A percentile compares a stretch with the other conserved stretches of the same genome.
Evolutionary conservation across 1,140 invertebrate genomes (phyloP).

Genomic region (Papilio dardanus): DNA sequence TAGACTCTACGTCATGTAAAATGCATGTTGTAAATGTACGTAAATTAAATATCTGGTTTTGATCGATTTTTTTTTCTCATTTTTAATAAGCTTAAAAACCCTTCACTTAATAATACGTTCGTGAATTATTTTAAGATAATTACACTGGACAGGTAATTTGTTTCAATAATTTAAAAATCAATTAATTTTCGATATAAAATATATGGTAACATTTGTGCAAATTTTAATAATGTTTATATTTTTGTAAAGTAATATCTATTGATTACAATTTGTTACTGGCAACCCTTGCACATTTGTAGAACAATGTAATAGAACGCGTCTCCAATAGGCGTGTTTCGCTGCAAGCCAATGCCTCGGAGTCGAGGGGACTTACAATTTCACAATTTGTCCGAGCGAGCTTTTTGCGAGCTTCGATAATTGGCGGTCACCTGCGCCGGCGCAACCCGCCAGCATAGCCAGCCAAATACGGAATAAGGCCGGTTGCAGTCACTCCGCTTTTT

Average conservation of each 20-base stretch:
- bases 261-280: background rate
- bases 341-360: constrained; percentile 33
- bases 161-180: no score
- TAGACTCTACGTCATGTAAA: no score
- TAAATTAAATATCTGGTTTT: no score
- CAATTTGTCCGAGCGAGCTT: constrained; percentile 75
- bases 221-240: background rate
- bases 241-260: background rate
- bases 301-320: constrained; percentile 27
- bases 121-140: no score
- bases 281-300: background rate
- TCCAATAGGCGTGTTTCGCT: constrained; percentile 30
- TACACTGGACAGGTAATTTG: no score
- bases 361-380: constrained; percentile 70
- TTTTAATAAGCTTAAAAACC: no score
- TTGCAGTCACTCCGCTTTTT: constrained; percentile 71
- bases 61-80: no score
- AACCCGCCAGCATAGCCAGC: constrained; percentile 55
- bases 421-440: constrained; percentile 63
- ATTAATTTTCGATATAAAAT: no score
- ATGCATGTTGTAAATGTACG: no score
- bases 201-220: no score
- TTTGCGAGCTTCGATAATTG: constrained; percentile 74
- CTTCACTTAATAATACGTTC: no score
- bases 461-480: constrained; percentile 69